Evolutionary conservation across 23 tunicate species (phyloP).

Genomic region (Styela plicata): DNA sequence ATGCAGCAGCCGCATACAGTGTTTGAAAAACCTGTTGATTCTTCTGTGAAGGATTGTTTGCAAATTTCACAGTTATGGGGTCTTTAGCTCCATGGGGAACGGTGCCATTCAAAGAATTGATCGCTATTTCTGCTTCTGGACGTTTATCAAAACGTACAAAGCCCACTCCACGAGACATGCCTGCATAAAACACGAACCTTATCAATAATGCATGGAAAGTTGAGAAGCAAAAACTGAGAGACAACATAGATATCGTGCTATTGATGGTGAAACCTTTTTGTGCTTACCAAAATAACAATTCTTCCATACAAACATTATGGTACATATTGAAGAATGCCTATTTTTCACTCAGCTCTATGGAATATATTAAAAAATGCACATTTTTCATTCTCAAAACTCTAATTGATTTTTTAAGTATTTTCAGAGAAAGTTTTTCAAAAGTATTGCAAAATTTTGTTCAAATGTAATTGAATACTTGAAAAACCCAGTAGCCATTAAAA

Average conservation of each 20-base stretch:
- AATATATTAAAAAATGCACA: too few relatives aligned
- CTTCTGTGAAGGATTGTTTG: constrained; percentile 93
- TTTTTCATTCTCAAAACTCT: too few relatives aligned
- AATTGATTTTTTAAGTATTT: too few relatives aligned
- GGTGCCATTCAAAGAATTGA: constrained; percentile 77
- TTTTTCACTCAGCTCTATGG: too few relatives aligned
- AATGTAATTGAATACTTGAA: too few relatives aligned
- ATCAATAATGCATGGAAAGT: neutral
- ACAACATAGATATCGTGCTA: too few relatives aligned
- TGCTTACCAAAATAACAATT: neutral
- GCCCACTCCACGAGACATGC: constrained; percentile 97
- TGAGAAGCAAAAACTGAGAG: neutral
- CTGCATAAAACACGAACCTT: constrained; percentile 19
- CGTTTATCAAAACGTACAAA: constrained; percentile 98
- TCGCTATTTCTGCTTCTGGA: constrained; percentile 92
- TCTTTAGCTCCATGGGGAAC: constrained; percentile 84
- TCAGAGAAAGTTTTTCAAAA: too few relatives aligned
- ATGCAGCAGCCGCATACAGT: constrained; percentile 76
- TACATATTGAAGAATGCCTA: too few relatives aligned
- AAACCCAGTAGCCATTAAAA: too few relatives aligned
- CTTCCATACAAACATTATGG: too few relatives aligned
- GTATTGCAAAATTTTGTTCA: too few relatives aligned
- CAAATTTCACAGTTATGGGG: constrained; percentile 86
- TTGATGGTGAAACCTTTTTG: neutral
- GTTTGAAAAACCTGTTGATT: constrained; percentile 86